A percentile compares a stretch with the other conserved stretches of the same genome.
Conservation (phyloP, 2,888 invertebrate genomes). For the Muschampia plurimacula region DNA sequence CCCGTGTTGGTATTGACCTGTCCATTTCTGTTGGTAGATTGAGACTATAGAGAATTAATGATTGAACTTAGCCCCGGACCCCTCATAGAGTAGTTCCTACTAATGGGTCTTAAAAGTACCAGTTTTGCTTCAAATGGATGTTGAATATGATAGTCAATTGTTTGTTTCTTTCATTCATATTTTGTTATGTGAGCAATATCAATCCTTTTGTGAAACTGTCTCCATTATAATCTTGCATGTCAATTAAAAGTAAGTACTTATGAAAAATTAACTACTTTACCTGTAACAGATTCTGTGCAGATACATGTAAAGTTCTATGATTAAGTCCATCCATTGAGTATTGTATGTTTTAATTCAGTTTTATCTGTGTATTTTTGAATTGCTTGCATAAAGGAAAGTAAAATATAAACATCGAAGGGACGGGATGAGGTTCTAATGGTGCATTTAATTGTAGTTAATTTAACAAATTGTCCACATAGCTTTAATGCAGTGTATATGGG, state of each 20-base stretch:
- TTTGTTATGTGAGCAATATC: conserved; percentile 74
- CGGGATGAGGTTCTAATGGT: conserved; percentile 72
- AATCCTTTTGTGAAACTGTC: conserved; percentile 31
- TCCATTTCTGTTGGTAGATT: conserved; percentile 61
- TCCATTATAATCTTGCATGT: conserved; percentile 57
- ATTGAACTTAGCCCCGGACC: conserved; percentile 67
- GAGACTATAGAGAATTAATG: conserved; percentile 58
- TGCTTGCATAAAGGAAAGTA: conserved; percentile 72
- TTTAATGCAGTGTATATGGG: conserved; percentile 73
- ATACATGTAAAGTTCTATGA: conserved; percentile 29
- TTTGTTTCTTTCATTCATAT: conserved; percentile 52
- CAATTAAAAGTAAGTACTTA: conserved; percentile 60
- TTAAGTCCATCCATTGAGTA: conserved; percentile 58
- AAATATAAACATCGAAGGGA: conserved; percentile 58
- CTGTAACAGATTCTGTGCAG: conserved; percentile 13
- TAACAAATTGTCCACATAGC: conserved; percentile 79
- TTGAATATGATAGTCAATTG: conserved; percentile 50
- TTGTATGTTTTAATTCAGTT: conserved; percentile 58
- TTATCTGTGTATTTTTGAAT: conserved; percentile 61
- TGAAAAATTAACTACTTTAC: conserved; percentile 13
- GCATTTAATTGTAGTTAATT: conserved; percentile 84
- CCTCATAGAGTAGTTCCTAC: conserved; percentile 46
- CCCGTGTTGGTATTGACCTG: conserved; percentile 41
- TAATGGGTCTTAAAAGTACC: conserved; percentile 53
- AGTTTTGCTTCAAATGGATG: conserved; percentile 27